Base-by-base conservation (phyloP, 2,888 invertebrate species). In the Leptopterna dolabrata region DNA sequence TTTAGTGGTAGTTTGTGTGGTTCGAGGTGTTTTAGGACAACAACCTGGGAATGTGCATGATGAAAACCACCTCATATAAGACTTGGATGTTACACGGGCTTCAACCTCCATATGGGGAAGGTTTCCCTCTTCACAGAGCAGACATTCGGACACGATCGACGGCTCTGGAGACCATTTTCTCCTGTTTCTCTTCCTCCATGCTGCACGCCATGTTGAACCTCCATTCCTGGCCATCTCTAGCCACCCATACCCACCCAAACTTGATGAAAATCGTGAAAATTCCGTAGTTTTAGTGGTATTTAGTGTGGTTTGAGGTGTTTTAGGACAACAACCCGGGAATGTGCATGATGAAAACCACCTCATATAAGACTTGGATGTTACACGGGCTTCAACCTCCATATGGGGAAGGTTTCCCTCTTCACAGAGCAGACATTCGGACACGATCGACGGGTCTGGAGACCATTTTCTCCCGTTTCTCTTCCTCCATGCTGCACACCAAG, bases 401-500 rank as follows among this genome's bases (percentile, higher is more conserved):
- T 19, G n/a, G 55, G n/a, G 19, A 19, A 19, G 16, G 16, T 55
- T n/a, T n/a, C 55, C 55, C 1, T n/a, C 55, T 55, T 7, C 55
- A 55, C 19, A 55, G 55, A 55, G 55, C 0, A 55, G 55, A 55
- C 55, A 55, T 55, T 55, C 55, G 55, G 55, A 55, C 51, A 55
- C 55, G 55, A 55, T 55, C 55, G 55, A n/a, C 55, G 19, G 1
- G n/a, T n/a, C 55, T n/a, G 7, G 55, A 55, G 55, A 55, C 55
- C 55, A 55, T 55, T 55, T 55, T 55, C 55, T 55, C 55, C 55
- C 55, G 55, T 55, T 55, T 55, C 55, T 55, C 55, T 55, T 55
- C 55, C 55, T 55, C 55, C 55, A 55, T 55, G 55, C 55, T 55
- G 19, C 55, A 55, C 55, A 19, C 55, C n/a, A 4, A 55, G 55